phyloP scores from a whole-genome alignment of 37 sponge, comb jelly and placozoan species.

The Crambe crambe region DNA sequence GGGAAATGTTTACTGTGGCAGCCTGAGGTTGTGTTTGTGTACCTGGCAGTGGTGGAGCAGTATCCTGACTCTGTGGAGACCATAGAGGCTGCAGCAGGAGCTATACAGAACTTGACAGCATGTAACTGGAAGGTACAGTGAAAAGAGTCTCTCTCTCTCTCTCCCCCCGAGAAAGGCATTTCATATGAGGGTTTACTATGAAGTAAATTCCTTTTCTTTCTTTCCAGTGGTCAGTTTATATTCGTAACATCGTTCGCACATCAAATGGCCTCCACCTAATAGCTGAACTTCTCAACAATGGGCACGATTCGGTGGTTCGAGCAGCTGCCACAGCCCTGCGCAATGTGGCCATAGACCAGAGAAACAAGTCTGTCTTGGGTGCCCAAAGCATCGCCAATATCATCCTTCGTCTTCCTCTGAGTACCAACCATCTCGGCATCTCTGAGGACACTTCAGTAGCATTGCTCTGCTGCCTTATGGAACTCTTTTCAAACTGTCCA shows the following conservation, averaged over 20 bases:
- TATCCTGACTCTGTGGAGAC: conserved; percentile 57
- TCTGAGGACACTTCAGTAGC: conserved; percentile 78
- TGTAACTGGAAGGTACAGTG: conserved; percentile 92
- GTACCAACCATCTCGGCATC: conserved; percentile 69
- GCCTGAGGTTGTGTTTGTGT: conserved; percentile 72
- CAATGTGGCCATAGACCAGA: conserved; percentile 80
- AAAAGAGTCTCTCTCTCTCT: no score
- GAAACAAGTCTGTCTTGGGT: conserved; percentile 75
- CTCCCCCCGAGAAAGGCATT: no score
- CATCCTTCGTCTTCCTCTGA: conserved; percentile 71
- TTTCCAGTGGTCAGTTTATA: conserved; percentile 78
- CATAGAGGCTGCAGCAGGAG: conserved; percentile 95
- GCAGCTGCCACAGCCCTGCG: conserved; percentile 80
- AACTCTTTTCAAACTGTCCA: conserved; percentile 57
- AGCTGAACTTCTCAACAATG: conserved; percentile 67
- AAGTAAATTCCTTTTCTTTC: background rate
- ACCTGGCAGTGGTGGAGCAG: conserved; percentile 75
- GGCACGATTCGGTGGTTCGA: conserved; percentile 81
- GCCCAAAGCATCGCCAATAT: conserved; percentile 56
- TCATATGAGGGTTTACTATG: no score
- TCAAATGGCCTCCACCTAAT: conserved; percentile 83
- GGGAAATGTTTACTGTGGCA: conserved; percentile 93
- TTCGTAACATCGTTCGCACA: conserved; percentile 71
- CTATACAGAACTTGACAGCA: conserved; percentile 95
- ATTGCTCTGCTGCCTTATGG: conserved; percentile 72